phyloP scores from a whole-genome alignment of 2,113 vertebrate species.

The Casuarius casuarius region DNA sequence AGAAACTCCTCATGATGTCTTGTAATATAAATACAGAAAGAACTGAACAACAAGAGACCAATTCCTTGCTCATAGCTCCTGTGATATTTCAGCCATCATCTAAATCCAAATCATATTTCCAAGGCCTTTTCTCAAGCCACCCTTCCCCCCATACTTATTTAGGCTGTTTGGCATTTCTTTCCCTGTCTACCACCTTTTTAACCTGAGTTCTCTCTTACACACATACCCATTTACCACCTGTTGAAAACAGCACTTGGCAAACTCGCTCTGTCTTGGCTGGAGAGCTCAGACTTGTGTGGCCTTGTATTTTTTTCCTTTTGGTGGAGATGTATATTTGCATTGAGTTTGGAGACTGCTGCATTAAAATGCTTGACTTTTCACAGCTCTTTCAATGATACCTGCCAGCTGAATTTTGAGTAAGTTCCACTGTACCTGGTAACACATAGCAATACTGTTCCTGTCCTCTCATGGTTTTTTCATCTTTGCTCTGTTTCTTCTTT shows the following conservation, averaged over 20 bases:
- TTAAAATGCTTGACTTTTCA: neutral
- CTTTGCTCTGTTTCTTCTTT: neutral
- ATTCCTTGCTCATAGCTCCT: neutral
- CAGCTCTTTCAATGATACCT: fast-evolving
- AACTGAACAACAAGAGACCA: fast-evolving
- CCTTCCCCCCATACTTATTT: neutral
- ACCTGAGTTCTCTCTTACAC: neutral
- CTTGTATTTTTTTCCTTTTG: neutral
- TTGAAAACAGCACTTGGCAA: neutral
- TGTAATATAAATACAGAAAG: neutral
- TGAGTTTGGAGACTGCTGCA: neutral
- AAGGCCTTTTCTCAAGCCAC: neutral
- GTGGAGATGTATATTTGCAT: neutral
- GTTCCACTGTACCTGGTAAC: neutral
- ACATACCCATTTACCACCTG: fast-evolving
- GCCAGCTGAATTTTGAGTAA: neutral
- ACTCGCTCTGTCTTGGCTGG: neutral
- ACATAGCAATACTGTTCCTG: neutral
- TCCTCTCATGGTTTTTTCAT: neutral
- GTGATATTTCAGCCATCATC: neutral
- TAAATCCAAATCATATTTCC: neutral
- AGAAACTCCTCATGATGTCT: neutral
- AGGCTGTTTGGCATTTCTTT: neutral
- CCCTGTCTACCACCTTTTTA: neutral
- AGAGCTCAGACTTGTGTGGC: neutral